Percentiles rank a stretch among this genome's conserved stretches.
phyloP scores from a whole-genome alignment of 2,797 vertebrate species.

The Acanthis flammea region DNA sequence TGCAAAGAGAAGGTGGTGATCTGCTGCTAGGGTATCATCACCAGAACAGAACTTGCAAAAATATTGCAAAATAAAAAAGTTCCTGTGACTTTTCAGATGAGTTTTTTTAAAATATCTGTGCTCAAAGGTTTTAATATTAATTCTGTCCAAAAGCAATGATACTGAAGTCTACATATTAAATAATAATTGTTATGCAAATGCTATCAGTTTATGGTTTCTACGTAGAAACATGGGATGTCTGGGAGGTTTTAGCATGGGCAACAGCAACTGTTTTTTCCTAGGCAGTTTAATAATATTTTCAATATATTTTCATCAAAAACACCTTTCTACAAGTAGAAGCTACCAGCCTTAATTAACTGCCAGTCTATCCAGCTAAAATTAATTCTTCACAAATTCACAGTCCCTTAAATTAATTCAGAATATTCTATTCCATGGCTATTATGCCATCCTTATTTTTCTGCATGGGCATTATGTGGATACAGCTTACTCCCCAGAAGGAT shows the following conservation, averaged over 20 bases:
- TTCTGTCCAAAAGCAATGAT: neutral
- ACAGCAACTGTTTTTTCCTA: neutral
- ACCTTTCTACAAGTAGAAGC: neutral
- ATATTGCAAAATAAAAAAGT: neutral
- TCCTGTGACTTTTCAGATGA: neutral
- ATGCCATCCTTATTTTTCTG: neutral
- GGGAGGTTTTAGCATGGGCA: neutral
- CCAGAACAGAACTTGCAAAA: neutral
- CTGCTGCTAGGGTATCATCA: neutral
- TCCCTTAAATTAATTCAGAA: neutral
- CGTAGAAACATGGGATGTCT: neutral
- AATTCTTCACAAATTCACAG: conserved; percentile 7
- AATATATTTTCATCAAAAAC: conserved; percentile 1
- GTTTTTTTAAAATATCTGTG: neutral
- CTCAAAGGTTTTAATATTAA: neutral
- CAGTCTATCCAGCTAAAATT: conserved; percentile 1
- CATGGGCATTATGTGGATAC: neutral
- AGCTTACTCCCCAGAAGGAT: neutral
- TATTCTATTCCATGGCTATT: neutral
- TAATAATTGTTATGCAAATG: conserved; percentile 1
- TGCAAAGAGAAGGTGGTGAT: neutral
- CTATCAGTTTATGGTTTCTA: neutral
- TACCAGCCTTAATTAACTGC: conserved; percentile 29
- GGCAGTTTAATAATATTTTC: conserved; percentile 27
- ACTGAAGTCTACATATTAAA: neutral